These are phyloP conservation scores for Tetragonisca angustula DNA, from an alignment of 2,888 invertebrate species.

Conservation along the genomic window DNA sequence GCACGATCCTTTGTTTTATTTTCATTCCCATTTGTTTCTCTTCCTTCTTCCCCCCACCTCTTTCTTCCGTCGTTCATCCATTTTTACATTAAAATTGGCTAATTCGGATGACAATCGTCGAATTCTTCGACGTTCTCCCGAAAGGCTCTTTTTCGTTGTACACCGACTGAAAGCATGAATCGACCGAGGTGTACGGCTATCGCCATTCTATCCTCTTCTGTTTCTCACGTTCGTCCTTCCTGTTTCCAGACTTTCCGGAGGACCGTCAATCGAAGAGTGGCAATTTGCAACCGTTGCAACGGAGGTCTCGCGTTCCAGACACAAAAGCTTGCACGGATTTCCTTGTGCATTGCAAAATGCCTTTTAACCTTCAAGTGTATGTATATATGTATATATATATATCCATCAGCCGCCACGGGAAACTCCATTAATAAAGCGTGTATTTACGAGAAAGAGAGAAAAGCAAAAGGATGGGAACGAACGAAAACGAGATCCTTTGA, in stretches of 20 bases:
- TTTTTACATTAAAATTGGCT: constrained; percentile 66
- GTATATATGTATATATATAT: not conserved
- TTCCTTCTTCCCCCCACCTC: not conserved
- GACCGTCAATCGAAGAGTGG: not conserved
- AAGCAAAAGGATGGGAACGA: not conserved
- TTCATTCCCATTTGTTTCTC: not conserved
- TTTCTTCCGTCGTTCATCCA: not conserved
- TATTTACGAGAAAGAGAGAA: not conserved
- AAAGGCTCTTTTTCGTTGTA: constrained; percentile 41
- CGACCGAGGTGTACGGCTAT: constrained; percentile 45
- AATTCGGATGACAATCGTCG: constrained; percentile 53
- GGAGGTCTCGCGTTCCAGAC: constrained; percentile 7
- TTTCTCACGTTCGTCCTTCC: not conserved
- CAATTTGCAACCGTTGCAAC: constrained; percentile 21
- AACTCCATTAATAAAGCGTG: constrained; percentile 26
- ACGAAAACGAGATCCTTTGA: not conserved
- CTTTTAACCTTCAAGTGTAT: constrained; percentile 6
- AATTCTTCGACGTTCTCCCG: constrained; percentile 62
- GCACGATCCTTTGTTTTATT: not conserved
- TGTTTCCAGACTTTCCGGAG: constrained; percentile 35
- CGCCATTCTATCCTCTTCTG: not conserved
- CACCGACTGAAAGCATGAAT: constrained; percentile 57
- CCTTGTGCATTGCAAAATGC: not conserved
- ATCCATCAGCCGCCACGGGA: not conserved
- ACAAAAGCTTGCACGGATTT: constrained; percentile 22